Evolutionary conservation across 2,113 vertebrate species (phyloP).

Genomic region (Notothenia coriiceps): DNA sequence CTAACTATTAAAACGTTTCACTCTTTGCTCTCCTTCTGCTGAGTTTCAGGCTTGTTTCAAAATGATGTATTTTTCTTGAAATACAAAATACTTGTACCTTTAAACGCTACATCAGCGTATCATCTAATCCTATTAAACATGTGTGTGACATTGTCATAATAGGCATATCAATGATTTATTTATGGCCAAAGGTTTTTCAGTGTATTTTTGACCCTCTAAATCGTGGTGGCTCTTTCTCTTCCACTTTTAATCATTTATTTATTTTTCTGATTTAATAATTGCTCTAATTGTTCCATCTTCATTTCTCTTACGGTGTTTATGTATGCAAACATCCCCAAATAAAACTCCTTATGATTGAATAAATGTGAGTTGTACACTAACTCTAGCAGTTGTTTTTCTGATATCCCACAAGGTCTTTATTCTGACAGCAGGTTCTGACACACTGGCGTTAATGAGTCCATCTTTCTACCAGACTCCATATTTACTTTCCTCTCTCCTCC

Average conservation of each 20-base stretch:
- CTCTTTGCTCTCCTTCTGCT: neutral
- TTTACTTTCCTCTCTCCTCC: neutral
- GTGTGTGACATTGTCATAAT: no score
- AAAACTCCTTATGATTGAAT: no score
- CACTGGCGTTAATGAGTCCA: slow-evolving; percentile 46
- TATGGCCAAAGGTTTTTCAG: no score
- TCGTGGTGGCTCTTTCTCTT: no score
- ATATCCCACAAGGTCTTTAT: neutral
- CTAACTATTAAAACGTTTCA: slow-evolving; percentile 12
- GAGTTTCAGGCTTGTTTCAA: neutral
- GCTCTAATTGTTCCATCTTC: no score
- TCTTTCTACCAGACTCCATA: neutral
- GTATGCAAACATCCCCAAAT: no score
- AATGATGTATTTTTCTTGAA: neutral
- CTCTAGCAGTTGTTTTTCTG: neutral
- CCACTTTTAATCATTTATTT: no score
- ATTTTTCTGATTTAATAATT: no score
- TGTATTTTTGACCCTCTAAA: no score
- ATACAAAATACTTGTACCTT: neutral
- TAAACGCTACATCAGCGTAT: neutral
- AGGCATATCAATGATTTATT: no score
- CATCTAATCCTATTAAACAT: no score
- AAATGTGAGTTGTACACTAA: neutral
- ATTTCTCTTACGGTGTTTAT: no score
- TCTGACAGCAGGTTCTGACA: neutral